Evolutionary conservation across 2,888 invertebrate genomes (phyloP), one percentile per base, ranked within the genome.

Genomic region (Nephrocerus scutellatus): DNA sequence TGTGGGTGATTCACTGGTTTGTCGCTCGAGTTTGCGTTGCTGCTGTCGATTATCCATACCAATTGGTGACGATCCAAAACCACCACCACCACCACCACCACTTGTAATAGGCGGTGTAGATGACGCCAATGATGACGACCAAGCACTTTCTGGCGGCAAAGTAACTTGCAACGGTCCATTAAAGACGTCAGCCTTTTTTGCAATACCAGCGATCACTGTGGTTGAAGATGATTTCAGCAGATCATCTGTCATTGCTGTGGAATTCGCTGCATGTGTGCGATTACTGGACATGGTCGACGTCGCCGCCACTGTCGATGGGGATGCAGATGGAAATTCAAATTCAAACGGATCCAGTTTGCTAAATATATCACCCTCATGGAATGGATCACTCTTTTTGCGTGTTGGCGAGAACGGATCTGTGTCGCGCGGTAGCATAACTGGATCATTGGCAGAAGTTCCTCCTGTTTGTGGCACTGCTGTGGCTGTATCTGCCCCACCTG

Each of bases 91-190:
- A 10, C 9, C 9, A 19, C 21, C 13, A 6, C 14, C 18, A 20
- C 12, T n/a, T 13, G 12, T 19, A 29, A 6, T 29, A 16, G 20
- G 9, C 13, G 28, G 5, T 22, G 18, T 34, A 10, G 29, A 21
- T 10, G 38, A 21, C n/a, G 20, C 2, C n/a, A 43, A 12, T 12
- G 44, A 19, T n/a, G 62, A 57, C 7, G 72, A 67, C 56, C 52
- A 49, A 35, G 70, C 51, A 28, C 70, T 68, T 51, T 83, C 83
- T 8, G 79, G 80, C 26, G 80, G 81, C 54, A 83, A 63, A 40
- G 76, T 73, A 30, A 82, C 83, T 52, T 82, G 80, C 43, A 83
- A 70, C 24, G 81, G 79, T 3, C 80, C 80, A 61, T 80, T 76
- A 55, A 76, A 75, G 38, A 74, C 72, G 41, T 62, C 71, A 13